Evolutionary conservation across 2,888 invertebrate genomes (phyloP).

Genomic region (Drosophila koepferae): DNA sequence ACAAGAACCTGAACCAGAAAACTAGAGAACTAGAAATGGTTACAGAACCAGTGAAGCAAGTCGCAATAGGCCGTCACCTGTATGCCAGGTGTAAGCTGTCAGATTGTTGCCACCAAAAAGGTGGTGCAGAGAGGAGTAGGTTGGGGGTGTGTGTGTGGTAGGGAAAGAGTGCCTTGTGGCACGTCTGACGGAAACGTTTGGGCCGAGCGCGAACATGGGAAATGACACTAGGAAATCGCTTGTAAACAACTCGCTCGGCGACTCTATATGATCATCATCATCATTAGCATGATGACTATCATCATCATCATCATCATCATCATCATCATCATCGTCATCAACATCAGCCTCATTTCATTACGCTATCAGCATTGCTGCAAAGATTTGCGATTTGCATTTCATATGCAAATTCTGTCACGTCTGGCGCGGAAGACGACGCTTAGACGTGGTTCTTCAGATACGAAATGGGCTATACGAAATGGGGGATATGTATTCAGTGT

Average conservation of each 20-base stretch:
- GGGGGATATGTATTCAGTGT: background rate
- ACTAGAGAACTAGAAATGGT: conserved; percentile 45
- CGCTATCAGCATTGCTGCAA: conserved; percentile 24
- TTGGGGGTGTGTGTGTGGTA: background rate
- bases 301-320: conserved; percentile 5
- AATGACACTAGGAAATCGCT: conserved; percentile 80
- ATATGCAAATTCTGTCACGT: conserved; percentile 75
- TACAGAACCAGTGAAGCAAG: conserved; percentile 74
- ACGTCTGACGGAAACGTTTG: conserved; percentile 65
- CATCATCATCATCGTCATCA: conserved; percentile 20
- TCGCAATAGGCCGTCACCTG: conserved; percentile 69
- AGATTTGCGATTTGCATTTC: conserved; percentile 42
- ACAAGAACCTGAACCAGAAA: conserved; percentile 44
- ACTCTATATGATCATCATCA: conserved; percentile 21
- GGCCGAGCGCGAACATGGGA: conserved; percentile 68
- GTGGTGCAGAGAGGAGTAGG: background rate
- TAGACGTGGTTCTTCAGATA: conserved; percentile 64
- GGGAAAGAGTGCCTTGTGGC: background rate
- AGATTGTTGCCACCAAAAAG: conserved; percentile 32
- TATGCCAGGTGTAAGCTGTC: conserved; percentile 83
- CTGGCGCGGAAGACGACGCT: conserved; percentile 60
- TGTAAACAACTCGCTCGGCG: conserved; percentile 62
- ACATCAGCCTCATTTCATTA: conserved; percentile 24
- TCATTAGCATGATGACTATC: conserved; percentile 4
- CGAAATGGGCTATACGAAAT: conserved; percentile 10